Percentiles rank a stretch among this genome's conserved stretches.
These are phyloP conservation scores for Pemphigus obesinymphae DNA, from an alignment of 1,140 invertebrate genomes.

Conservation along the genomic window DNA sequence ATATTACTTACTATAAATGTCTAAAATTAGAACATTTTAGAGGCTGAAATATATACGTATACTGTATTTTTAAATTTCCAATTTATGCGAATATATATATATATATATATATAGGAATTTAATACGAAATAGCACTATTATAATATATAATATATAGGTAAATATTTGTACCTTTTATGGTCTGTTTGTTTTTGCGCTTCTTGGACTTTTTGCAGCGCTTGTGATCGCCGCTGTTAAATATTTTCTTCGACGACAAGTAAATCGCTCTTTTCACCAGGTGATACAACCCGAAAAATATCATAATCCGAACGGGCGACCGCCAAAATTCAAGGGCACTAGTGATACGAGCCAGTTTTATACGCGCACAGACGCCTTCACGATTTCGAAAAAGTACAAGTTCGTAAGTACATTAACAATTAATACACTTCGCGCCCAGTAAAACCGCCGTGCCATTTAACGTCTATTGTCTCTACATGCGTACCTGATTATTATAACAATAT, in stretches of 20 bases:
- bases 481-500: too few species aligned
- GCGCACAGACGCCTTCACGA: neutral
- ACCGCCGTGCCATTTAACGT: neutral
- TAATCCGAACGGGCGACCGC: slow-evolving; percentile 19
- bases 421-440: neutral
- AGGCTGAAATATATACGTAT: too few species aligned
- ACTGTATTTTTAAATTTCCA: too few species aligned
- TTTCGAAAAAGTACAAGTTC: neutral
- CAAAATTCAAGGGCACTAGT: neutral
- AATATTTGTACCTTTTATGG: slow-evolving; percentile 2
- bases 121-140: too few species aligned
- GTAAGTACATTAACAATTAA: neutral
- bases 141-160: too few species aligned
- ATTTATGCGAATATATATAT: too few species aligned
- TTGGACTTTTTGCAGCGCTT: slow-evolving; percentile 19
- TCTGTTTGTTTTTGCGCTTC: slow-evolving; percentile 26
- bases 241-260: slow-evolving; percentile 33
- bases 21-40: too few species aligned
- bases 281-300: slow-evolving; percentile 33
- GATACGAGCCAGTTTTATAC: slow-evolving; percentile 3
- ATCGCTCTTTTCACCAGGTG: slow-evolving; percentile 27
- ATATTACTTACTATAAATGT: too few species aligned
- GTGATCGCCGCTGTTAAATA: slow-evolving; percentile 13
- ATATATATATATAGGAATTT: too few species aligned
- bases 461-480: neutral